phyloP scores from a whole-genome alignment of 2,113 vertebrate genomes.

The Cynocephalus volans region DNA sequence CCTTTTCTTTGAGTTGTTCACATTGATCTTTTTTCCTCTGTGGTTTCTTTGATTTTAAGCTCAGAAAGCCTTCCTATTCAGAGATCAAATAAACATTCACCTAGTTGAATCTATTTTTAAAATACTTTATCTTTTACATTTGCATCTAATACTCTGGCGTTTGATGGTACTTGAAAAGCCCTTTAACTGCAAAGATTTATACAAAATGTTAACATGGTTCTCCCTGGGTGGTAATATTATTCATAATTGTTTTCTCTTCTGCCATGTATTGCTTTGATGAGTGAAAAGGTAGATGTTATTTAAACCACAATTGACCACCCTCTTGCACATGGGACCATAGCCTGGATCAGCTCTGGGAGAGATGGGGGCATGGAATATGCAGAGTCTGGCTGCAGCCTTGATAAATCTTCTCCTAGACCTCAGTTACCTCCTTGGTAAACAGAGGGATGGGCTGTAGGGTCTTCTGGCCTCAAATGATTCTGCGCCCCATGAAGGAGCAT shows the following conservation, averaged over 20 bases:
- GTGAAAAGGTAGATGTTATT: not conserved
- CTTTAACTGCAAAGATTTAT: conserved; percentile 50
- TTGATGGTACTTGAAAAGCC: conserved; percentile 59
- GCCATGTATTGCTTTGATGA: not conserved
- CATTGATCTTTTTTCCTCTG: conserved; percentile 46
- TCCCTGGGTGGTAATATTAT: conserved; percentile 12
- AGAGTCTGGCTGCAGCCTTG: not conserved
- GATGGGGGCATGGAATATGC: not conserved
- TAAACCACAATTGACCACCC: not conserved
- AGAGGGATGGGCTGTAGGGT: not conserved
- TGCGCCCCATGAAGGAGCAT: not conserved
- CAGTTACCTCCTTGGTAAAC: not conserved
- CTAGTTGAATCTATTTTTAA: conserved; percentile 47
- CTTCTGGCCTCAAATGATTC: not conserved
- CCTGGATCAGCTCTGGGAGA: not conserved
- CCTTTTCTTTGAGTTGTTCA: not conserved
- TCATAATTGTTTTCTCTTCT: conserved; percentile 12
- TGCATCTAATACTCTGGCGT: conserved; percentile 20
- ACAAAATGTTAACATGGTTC: conserved; percentile 21
- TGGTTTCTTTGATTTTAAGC: conserved; percentile 66
- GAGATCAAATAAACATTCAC: conserved; percentile 71
- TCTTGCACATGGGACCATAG: not conserved
- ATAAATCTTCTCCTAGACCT: not conserved
- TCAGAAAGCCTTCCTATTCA: conserved; percentile 46
- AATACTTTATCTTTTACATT: conserved; percentile 47